These are phyloP conservation scores for Pygoscelis antarcticus DNA, from an alignment of 2,113 vertebrate genomes.

Conservation along the genomic window DNA sequence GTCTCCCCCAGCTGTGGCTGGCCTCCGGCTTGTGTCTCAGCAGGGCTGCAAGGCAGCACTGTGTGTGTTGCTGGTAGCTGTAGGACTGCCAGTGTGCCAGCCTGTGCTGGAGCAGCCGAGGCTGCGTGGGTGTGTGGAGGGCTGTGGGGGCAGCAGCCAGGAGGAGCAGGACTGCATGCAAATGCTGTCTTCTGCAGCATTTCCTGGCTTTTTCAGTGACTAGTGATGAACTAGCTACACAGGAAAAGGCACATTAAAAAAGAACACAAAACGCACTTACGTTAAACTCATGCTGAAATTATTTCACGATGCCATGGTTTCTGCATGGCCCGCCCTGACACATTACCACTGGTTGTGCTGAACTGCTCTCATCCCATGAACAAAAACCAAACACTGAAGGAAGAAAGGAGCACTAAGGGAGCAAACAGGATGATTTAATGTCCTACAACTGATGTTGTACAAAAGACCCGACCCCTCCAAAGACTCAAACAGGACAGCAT, in stretches of 20 bases:
- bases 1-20: background rate
- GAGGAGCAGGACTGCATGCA: background rate
- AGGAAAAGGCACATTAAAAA: background rate
- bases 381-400: background rate
- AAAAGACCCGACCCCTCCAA: background rate
- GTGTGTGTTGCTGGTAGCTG: background rate
- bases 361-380: background rate
- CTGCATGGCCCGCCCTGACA: background rate
- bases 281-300: background rate
- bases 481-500: background rate
- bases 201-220: background rate
- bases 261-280: background rate
- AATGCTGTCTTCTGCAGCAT: background rate
- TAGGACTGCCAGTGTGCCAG: background rate
- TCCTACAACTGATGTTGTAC: background rate
- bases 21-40: background rate
- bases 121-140: background rate
- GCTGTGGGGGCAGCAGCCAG: background rate
- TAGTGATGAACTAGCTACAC: too few species aligned
- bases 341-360: background rate
- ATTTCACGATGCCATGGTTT: background rate
- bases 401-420: background rate
- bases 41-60: fast-evolving
- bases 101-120: background rate
- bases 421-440: background rate